phyloP scores from a whole-genome alignment of 2,113 vertebrate species.

The Plectropomus leopardus region DNA sequence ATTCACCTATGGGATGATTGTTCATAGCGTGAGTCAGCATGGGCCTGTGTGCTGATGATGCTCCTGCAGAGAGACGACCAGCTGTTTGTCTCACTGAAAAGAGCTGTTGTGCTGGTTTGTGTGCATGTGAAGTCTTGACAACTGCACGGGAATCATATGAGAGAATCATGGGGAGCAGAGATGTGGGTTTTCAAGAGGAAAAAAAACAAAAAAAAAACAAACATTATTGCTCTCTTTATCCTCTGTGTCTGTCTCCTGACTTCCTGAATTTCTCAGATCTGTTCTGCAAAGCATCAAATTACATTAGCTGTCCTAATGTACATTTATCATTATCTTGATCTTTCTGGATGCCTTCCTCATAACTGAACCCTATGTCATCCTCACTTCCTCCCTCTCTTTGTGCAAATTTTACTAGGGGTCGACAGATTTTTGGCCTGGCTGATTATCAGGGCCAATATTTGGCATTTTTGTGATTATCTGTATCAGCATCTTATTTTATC shows the following conservation, averaged over 20 bases:
- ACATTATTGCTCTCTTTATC: neutral
- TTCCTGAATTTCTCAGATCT: conserved; percentile 6
- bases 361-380: neutral
- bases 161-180: conserved; percentile 12
- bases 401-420: too few relatives aligned
- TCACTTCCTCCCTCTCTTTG: neutral
- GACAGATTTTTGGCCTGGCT: too few relatives aligned
- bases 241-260: neutral
- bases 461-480: too few relatives aligned
- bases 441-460: too few relatives aligned
- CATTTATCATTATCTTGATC: conserved; percentile 8
- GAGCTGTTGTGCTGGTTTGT: conserved; percentile 41
- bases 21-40: conserved; percentile 77
- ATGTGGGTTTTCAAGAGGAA: conserved; percentile 6
- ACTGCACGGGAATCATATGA: conserved; percentile 52
- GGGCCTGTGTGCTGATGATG: conserved; percentile 44
- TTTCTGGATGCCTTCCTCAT: neutral
- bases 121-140: conserved; percentile 4
- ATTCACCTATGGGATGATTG: conserved; percentile 47
- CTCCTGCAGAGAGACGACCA: conserved; percentile 30
- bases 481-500: too few relatives aligned
- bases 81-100: conserved; percentile 47
- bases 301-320: conserved; percentile 25
- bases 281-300: conserved; percentile 18
- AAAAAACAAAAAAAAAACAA: too few relatives aligned